Evolutionary conservation across 2,113 vertebrate genomes (phyloP), one percentile per base, ranked within the genome.

Genomic region (Tricholaema leucomelas): DNA sequence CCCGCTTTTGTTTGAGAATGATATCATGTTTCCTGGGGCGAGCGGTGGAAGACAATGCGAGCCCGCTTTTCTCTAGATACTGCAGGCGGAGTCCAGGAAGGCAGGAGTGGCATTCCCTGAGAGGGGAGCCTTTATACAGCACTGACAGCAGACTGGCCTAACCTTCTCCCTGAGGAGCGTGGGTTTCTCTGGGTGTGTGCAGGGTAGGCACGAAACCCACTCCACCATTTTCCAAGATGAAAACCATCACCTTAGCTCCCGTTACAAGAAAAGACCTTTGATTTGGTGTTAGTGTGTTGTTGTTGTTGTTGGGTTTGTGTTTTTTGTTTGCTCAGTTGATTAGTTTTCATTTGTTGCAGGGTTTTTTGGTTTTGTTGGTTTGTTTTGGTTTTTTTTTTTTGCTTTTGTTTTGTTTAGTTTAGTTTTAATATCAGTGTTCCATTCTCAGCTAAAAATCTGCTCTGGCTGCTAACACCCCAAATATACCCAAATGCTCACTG

Each of bases 11-110:
- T 98, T 98, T 93, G 90, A 91, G 94, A 81, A 97, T 98, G 98
- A 98, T 97, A 97, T 98, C 98, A 98, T 98, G 96, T 93, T 98
- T 98, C 98, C 98, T 98, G 97, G 95, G 95, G 98, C 91, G 23
- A 97, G 95, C 7, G 0, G 77, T 93, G 93, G 96, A 97, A 97
- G 98, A 98, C 98, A 98, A 98, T 98, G 93, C 15, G 23, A 86
- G 30, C 93, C 95, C 33, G 95, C 97, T 97, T 97, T 97, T 95
- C 97, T 97, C 95, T 94, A 95, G 97, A 97, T 98, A 97, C 93
- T 90, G 94, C 95, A 95, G 97, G 97, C 96, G 96, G 97, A 97
- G 98, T 90, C 91, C 97, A 98, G 97, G 98, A 98, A 98, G 96
- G 97, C 95, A 60, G 94, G 96, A 96, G 93, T 97, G 97, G 98